A percentile compares a stretch with the other conserved stretches of the same genome.
These are phyloP conservation scores for Megatriorchis doriae DNA, from an alignment of 2,113 vertebrate genomes.

Conservation along the genomic window DNA sequence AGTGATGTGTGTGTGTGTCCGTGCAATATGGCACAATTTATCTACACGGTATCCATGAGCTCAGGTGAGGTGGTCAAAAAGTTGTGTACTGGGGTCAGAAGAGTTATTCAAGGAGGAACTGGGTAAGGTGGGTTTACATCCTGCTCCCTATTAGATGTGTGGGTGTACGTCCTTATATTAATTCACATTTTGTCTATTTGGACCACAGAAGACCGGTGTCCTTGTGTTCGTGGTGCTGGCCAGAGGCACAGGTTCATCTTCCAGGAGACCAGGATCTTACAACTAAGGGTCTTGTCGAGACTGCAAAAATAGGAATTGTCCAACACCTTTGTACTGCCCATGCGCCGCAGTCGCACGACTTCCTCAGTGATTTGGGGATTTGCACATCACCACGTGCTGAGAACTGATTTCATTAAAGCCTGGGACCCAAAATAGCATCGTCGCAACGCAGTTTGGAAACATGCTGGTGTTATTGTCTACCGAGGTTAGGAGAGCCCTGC, in stretches of 20 bases:
- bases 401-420: neutral
- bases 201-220: neutral
- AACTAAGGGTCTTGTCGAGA: neutral
- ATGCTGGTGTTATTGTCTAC: neutral
- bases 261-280: neutral
- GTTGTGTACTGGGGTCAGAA: neutral
- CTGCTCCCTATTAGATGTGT: neutral
- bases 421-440: neutral
- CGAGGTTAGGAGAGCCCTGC: neutral
- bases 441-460: neutral
- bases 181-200: neutral
- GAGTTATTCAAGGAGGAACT: neutral
- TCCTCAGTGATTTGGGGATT: neutral
- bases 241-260: neutral
- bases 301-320: neutral
- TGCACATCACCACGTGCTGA: neutral
- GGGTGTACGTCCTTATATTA: neutral
- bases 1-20: constrained; percentile 34
- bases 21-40: constrained; percentile 24
- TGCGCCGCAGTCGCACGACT: accelerated
- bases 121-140: neutral
- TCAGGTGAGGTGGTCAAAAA: constrained; percentile 1
- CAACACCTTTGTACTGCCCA: neutral
- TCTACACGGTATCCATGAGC: neutral
- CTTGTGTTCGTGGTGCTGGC: neutral